phyloP scores from a whole-genome alignment of 2,113 vertebrate species.

The Edolisoma coerulescens region DNA sequence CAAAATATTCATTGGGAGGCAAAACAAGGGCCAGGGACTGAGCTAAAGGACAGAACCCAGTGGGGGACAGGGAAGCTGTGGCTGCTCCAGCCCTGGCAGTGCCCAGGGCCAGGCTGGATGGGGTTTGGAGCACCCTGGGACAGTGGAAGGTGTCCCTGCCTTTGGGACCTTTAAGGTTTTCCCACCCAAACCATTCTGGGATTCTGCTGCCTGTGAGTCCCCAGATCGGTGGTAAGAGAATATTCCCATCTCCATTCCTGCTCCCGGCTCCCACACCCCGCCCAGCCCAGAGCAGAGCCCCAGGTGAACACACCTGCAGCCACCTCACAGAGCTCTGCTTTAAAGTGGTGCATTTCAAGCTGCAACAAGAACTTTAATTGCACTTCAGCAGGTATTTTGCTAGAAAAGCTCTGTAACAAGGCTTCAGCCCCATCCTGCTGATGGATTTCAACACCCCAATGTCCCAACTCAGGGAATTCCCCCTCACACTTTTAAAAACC shows the following conservation, averaged over 20 bases:
- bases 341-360: background rate
- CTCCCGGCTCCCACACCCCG: background rate
- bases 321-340: background rate
- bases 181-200: background rate
- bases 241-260: background rate
- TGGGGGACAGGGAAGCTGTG: background rate
- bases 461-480: fast-evolving
- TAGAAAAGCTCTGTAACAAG: fast-evolving
- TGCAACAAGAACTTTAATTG: background rate
- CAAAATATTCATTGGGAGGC: fast-evolving
- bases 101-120: background rate
- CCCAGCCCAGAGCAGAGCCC: background rate
- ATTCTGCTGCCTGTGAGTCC: background rate
- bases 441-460: fast-evolving
- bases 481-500: fast-evolving
- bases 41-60: fast-evolving
- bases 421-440: background rate
- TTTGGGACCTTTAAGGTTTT: background rate
- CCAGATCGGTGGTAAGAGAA: fast-evolving
- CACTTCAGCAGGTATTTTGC: background rate
- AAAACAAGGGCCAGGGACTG: fast-evolving
- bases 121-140: background rate
- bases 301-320: background rate
- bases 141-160: background rate
- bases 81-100: background rate